Base-by-base conservation (phyloP, 2,797 vertebrate species). In the Lutjanus argentimaculatus region DNA sequence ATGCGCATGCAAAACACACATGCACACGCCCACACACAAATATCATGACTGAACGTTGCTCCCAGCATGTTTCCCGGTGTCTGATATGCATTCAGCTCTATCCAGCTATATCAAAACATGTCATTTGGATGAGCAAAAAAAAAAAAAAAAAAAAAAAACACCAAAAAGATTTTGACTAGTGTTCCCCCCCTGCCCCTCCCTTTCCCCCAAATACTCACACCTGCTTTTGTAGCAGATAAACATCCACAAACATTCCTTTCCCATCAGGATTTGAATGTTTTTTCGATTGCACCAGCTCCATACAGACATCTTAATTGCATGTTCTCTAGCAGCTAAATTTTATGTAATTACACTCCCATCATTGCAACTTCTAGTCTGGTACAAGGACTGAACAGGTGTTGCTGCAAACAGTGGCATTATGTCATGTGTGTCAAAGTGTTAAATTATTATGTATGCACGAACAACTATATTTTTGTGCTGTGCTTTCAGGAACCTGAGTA, bases 81-180 rank as follows among this genome's bases (percentile, higher is more conserved):
- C 83, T 84, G 83, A 88, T 84, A 86, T 78, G 77, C 80, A 88
- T 80, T 81, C 85, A 84, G 71, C 43, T 72, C 63, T n/a, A 79
- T 72, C 56, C 65, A 57, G 68, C 68, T 70, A 55, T 17, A 83
- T 87, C 68, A 84, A 88, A 92, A 90, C 89, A 85, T 90, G 76
- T 89, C 71, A 93, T 88, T 90, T 89, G 15, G 76, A 81, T 36
- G 40, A 77, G 56, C 10, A 61, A 58, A 75, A 80, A 62, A 48
- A 48, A 51, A 36, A 19, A n/a, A 48, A 36, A 30, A 48, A 52
- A 58, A 36, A 30, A 25, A 48, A 43, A 1, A 40, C 22, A 52
- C 16, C 21, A 43, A 57, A 64, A 61, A 61, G 12, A 75, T 72
- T 63, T 62, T 57, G 30, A 79, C 65, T 57, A 30, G 65, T 17